These are phyloP conservation scores for Xiphydria camelus DNA, from an alignment of 2,888 invertebrate species.

Conservation along the genomic window DNA sequence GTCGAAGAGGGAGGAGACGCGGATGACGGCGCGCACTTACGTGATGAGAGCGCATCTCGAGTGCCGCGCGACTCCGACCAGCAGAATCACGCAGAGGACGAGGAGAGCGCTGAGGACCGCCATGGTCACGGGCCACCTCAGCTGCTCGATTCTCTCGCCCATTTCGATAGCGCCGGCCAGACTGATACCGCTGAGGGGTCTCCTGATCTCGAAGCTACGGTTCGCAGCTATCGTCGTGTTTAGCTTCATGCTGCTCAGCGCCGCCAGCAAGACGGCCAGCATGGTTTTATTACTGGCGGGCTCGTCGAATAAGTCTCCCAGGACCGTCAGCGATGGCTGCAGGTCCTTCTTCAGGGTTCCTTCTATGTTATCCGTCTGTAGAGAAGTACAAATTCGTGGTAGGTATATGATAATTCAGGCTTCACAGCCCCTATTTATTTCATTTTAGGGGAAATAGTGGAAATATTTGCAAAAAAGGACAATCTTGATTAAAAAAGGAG, in stretches of 20 bases:
- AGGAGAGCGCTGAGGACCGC: slow-evolving; percentile 83
- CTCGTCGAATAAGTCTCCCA: slow-evolving; percentile 77
- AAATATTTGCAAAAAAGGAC: too few species aligned
- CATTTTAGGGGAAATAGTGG: too few species aligned
- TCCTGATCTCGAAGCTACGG: slow-evolving; percentile 75
- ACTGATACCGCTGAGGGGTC: slow-evolving; percentile 72
- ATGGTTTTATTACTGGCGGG: slow-evolving; percentile 79
- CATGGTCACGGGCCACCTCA: slow-evolving; percentile 89
- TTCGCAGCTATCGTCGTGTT: slow-evolving; percentile 77
- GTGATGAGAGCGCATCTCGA: slow-evolving; percentile 87
- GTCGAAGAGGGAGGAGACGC: not conserved
- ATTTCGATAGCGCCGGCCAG: slow-evolving; percentile 66
- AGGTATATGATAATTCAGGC: too few species aligned
- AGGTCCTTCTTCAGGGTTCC: slow-evolving; percentile 73
- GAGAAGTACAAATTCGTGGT: slow-evolving; percentile 20
- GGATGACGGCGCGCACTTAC: slow-evolving; percentile 58
- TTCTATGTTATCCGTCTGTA: slow-evolving; percentile 76
- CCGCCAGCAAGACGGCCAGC: slow-evolving; percentile 70
- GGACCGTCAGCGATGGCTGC: slow-evolving; percentile 70
- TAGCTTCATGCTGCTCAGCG: slow-evolving; percentile 70
- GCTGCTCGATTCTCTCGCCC: slow-evolving; percentile 74
- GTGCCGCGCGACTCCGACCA: slow-evolving; percentile 87
- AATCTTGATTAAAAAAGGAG: too few species aligned
- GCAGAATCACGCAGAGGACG: slow-evolving; percentile 83
- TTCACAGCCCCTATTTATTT: too few species aligned